phyloP scores from a whole-genome alignment of 2,797 vertebrate genomes.

The Atherinosoma microstoma region DNA sequence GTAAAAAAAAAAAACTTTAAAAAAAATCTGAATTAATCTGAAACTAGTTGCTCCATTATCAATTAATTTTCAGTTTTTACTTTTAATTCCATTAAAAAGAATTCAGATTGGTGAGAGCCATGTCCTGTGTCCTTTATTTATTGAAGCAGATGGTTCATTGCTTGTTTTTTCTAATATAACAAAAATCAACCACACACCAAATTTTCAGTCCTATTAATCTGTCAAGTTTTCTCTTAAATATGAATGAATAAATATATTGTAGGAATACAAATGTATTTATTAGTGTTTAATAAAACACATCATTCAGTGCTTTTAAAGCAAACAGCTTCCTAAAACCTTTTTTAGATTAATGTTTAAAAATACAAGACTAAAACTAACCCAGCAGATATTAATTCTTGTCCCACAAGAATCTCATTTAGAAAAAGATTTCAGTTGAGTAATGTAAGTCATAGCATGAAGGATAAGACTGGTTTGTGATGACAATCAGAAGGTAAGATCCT shows the following conservation, averaged over 20 bases:
- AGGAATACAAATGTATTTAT: neutral
- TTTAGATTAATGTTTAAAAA: neutral
- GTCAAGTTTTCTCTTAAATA: neutral
- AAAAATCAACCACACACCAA: neutral
- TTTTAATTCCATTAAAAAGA: neutral
- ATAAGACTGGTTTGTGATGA: conserved; percentile 33
- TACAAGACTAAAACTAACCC: conserved; percentile 10
- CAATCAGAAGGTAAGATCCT: conserved; percentile 64
- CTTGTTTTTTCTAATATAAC: neutral
- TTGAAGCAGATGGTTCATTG: neutral
- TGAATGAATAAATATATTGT: neutral
- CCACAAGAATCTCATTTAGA: conserved; percentile 16
- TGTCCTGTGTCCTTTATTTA: neutral
- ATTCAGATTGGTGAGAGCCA: neutral
- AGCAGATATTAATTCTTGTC: conserved; percentile 18
- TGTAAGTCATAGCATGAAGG: conserved; percentile 31
- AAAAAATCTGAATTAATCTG: neutral
- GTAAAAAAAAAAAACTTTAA: no score
- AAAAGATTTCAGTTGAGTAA: conserved; percentile 31
- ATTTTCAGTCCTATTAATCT: neutral
- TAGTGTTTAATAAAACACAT: neutral
- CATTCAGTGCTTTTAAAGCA: neutral
- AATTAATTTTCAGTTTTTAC: no score
- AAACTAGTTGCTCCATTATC: neutral
- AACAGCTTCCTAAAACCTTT: neutral